These are phyloP conservation scores for Ypsolopha sequella DNA, from an alignment of 2,888 invertebrate genomes.

Conservation along the genomic window DNA sequence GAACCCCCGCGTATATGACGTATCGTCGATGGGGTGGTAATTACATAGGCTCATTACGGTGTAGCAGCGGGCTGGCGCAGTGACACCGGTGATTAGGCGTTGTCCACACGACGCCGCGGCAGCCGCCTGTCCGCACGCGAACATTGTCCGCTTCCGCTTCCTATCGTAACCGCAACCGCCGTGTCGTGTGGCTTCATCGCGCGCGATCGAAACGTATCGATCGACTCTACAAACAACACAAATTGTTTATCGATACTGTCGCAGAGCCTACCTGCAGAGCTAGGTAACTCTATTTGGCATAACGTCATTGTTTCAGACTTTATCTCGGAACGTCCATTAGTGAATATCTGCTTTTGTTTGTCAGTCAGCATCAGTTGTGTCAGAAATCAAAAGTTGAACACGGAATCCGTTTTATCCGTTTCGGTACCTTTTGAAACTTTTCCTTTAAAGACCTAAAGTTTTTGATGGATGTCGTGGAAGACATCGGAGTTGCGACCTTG, in stretches of 20 bases:
- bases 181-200: slow-evolving; percentile 1
- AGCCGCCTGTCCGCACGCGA: slow-evolving; percentile 36
- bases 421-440: neutral
- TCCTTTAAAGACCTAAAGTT: neutral
- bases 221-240: neutral
- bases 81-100: slow-evolving; percentile 51
- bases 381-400: neutral
- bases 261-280: neutral
- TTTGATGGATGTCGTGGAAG: slow-evolving; percentile 16
- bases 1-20: neutral
- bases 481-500: slow-evolving; percentile 12
- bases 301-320: too few species aligned
- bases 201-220: neutral
- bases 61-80: slow-evolving; percentile 15
- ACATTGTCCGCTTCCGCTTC: slow-evolving; percentile 46
- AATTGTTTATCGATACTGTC: neutral
- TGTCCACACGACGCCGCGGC: slow-evolving; percentile 6
- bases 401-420: neutral
- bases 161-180: slow-evolving; percentile 32
- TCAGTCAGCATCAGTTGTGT: neutral
- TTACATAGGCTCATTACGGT: slow-evolving; percentile 2
- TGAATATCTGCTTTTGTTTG: neutral
- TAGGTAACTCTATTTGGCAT: neutral
- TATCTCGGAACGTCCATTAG: too few species aligned
- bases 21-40: neutral